Evolutionary conservation across 2,797 vertebrate species (phyloP).

Genomic region (Hephaestus fuliginosus): DNA sequence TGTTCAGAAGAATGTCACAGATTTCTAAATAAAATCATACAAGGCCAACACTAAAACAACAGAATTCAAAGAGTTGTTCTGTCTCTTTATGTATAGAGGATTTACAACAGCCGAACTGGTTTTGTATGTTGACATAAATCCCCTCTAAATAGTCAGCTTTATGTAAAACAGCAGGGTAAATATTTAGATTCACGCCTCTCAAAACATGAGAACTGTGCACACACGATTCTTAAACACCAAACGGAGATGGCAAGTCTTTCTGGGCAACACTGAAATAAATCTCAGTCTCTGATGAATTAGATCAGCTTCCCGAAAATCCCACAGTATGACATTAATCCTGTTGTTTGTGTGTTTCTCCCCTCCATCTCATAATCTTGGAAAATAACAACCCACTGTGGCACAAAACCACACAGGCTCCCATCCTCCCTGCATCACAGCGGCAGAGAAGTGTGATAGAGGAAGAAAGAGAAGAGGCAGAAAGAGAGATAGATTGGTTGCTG

Average conservation of each 20-base stretch:
- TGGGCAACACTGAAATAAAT: conserved; percentile 30
- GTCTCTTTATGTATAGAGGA: neutral
- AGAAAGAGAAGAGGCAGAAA: conserved; percentile 5
- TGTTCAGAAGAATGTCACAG: neutral
- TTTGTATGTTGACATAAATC: neutral
- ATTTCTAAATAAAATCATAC: neutral
- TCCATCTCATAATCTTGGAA: conserved; percentile 58
- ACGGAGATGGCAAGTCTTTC: conserved; percentile 29
- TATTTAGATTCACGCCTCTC: neutral
- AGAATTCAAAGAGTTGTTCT: neutral
- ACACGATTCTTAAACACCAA: conserved; percentile 7
- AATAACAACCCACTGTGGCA: conserved; percentile 53
- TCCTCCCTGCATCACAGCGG: conserved; percentile 13
- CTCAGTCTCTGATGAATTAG: conserved; percentile 40
- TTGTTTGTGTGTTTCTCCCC: conserved; percentile 39
- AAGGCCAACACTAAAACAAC: neutral
- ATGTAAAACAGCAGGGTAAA: neutral
- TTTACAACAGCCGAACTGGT: neutral
- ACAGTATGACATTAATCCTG: conserved; percentile 59
- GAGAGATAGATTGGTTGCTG: conserved; percentile 51
- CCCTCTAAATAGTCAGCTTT: neutral
- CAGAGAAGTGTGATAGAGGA: neutral
- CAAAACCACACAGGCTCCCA: conserved; percentile 13
- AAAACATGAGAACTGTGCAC: neutral
- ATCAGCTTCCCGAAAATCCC: conserved; percentile 48